Percentiles rank a stretch among this genome's conserved stretches.
phyloP scores from a whole-genome alignment of 2,797 vertebrate species.

The Leucoraja ocellata region DNA sequence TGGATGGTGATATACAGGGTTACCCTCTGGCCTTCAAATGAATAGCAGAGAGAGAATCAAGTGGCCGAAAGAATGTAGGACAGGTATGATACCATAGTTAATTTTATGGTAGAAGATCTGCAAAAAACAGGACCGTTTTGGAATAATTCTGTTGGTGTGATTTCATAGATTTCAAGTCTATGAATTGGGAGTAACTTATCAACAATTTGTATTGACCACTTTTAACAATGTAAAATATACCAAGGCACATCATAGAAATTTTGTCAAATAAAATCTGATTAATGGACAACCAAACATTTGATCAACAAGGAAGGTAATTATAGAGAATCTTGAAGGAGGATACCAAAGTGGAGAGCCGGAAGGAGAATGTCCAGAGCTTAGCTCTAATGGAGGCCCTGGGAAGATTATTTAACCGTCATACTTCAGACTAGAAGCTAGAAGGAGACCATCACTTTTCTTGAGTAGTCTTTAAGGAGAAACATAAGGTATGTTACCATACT shows the following conservation, averaged over 20 bases:
- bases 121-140: not conserved
- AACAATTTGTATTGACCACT: too few species aligned
- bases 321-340: too few species aligned
- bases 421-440: not conserved
- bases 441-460: not conserved
- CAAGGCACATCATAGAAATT: too few species aligned
- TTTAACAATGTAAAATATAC: too few species aligned
- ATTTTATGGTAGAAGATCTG: too few species aligned
- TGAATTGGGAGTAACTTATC: not conserved
- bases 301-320: too few species aligned
- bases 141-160: not conserved
- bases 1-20: not conserved
- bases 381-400: not conserved
- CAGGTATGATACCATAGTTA: not conserved
- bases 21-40: not conserved
- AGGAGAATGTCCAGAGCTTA: not conserved
- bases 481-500: not conserved
- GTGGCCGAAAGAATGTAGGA: not conserved
- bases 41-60: not conserved
- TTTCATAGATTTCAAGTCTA: not conserved
- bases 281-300: too few species aligned
- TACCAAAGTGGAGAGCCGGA: too few species aligned
- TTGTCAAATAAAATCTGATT: too few species aligned
- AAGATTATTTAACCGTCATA: not conserved
- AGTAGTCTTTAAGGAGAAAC: not conserved